Base-by-base conservation (phyloP, 2,113 vertebrate species). In the Acrocephalus kingi region DNA sequence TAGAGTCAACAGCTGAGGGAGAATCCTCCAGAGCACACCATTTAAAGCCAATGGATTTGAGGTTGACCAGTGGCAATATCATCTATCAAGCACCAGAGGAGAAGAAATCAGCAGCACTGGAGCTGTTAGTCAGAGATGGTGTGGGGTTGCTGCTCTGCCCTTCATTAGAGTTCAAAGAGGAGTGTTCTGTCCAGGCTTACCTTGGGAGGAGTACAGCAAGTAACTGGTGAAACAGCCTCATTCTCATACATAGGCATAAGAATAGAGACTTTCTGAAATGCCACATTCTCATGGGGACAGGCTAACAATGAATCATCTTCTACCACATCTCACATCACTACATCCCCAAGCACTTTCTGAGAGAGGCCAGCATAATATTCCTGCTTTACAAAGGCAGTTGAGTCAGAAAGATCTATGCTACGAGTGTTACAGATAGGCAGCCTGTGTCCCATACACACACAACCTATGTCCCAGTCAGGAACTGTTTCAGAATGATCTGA, bases 371-470 rank as follows among this genome's bases (percentile, higher is more conserved):
- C 17, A 21, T 19, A 86, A 67, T 27, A 74, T 10, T 69, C 52
- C 35, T 6, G 2, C 62, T 84, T 71, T 24, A 84, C 8, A 64
- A 45, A 54, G 39, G 22, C 30, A 68, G 9, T 6, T 48, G 35
- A 71, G 33, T 52, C 27, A 81, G 48, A 67, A 85, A 77, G 35
- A 33, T 15, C 75, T n/a, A 39, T 7, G 15, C 33, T 61, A 39
- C 6, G 20, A 66, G 23, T 55, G 10, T 20, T 39, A 22, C 6
- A 54, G 28, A 33, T 12, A 16, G 3, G 13, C 20, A 56, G 30
- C 30, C 17, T 72, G 37, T 54, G 17, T 71, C 35, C 16, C 21
- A 41, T 15, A n/a, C 2, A 0, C 19, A n/a, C 2, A 0, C 19
- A 66, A 20, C 24, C 10, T 64, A 4, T 75, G 33, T 74, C 45